Evolutionary conservation across 2,797 vertebrate species (phyloP), one percentile per base, ranked within the genome.

Genomic region (Valencia hispanica): DNA sequence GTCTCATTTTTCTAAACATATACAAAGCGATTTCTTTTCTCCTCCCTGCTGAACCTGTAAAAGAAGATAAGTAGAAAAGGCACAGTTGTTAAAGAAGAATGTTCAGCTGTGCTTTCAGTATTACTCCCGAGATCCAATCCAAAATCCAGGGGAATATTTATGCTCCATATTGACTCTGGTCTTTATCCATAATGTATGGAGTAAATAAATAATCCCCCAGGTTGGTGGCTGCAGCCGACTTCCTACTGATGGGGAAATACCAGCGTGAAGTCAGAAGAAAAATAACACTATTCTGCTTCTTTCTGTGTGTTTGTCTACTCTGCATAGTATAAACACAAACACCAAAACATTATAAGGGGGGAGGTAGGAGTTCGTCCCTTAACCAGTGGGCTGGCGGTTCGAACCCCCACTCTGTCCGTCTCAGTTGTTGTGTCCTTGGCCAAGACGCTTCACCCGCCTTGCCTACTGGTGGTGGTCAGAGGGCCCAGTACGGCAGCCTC

Each of bases 101-200:
- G 65, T 70, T 50, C 30, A 68, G 17, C 32, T 27, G 43, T 20
- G 61, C 47, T 65, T 75, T 70, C 61, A 63, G 39, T 66, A 68
- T 68, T 27, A 15, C 39, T 43, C 39, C 22, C 27, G 1, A 51
- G 55, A 27, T 57, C 55, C 55, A 45, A 57, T 30, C 34, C 45
- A 36, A 36, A 39, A 50, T 66, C 18, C 55, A n/a, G 77, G 70
- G 30, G 73, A 78, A 79, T 79, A 75, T 77, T 79, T 77, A 77
- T 78, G 34, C 36, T 70, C 69, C 39, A 20, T 80, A 84, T 76
- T 75, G 79, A 80, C 76, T 70, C 68, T 18, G 65, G 68, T 78
- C 74, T 68, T 89, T 73, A 87, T 89, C 71, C 79, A 88, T 89
- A 87, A 91, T 89, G 80, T 77, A 88, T 83, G 63, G 36, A 11